These are phyloP conservation scores for Acleris literana DNA, from an alignment of 2,888 invertebrate species.

Conservation along the genomic window DNA sequence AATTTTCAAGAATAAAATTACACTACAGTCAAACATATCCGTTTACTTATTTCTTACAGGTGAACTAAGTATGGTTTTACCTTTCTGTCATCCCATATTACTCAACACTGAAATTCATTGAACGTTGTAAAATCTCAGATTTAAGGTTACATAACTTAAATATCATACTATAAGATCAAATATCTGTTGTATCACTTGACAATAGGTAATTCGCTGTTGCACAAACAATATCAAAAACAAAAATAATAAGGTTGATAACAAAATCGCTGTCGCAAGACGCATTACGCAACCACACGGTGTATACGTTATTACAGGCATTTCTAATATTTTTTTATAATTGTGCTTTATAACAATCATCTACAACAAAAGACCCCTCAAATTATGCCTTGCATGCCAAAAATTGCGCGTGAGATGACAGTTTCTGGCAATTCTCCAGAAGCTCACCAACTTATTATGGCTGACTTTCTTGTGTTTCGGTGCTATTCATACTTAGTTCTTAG, in stretches of 20 bases:
- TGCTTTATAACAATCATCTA: constrained; percentile 14
- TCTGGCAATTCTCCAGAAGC: neutral
- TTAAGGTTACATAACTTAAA: neutral
- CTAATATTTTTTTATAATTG: neutral
- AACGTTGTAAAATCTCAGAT: neutral
- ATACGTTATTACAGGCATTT: constrained; percentile 9
- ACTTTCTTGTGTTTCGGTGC: too few relatives aligned
- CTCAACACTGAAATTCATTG: neutral
- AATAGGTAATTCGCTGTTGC: constrained; percentile 33
- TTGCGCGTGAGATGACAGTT: neutral
- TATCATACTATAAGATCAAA: constrained; percentile 1
- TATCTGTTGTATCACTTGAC: neutral
- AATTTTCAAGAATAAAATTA: too few relatives aligned
- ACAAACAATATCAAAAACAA: constrained; percentile 22
- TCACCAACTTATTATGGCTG: too few relatives aligned
- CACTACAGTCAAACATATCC: too few relatives aligned
- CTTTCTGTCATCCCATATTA: too few relatives aligned
- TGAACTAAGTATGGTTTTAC: too few relatives aligned
- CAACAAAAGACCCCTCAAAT: neutral
- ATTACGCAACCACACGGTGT: constrained; percentile 23
- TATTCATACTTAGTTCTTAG: too few relatives aligned
- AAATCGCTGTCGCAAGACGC: constrained; percentile 35
- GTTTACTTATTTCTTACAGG: too few relatives aligned
- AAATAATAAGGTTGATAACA: constrained; percentile 6
- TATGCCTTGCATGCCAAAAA: neutral